phyloP scores from a whole-genome alignment of 2,113 vertebrate genomes.

The Marmota flaviventris region DNA sequence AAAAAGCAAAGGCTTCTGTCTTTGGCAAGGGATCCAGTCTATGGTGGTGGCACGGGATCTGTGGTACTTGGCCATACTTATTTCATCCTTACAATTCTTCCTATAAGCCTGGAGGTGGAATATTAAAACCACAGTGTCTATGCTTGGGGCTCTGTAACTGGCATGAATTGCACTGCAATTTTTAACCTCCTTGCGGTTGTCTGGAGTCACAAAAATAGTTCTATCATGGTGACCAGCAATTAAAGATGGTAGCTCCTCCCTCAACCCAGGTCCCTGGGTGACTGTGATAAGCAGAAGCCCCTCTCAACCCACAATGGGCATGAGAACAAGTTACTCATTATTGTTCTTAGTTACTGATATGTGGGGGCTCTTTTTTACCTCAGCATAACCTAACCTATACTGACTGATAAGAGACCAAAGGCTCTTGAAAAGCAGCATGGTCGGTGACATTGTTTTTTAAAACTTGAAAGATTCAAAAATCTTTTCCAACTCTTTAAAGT shows the following conservation, averaged over 20 bases:
- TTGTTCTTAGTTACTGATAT: neutral
- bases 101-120: neutral
- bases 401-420: neutral
- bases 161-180: neutral
- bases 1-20: slow-evolving; percentile 25
- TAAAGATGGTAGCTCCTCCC: neutral
- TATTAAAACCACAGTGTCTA: neutral
- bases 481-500: neutral
- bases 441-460: neutral
- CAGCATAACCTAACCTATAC: neutral
- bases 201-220: neutral
- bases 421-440: neutral
- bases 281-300: neutral
- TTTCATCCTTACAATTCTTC: neutral
- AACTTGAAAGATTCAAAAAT: neutral
- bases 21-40: neutral
- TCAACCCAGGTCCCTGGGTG: neutral
- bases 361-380: neutral
- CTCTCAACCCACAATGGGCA: neutral
- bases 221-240: neutral
- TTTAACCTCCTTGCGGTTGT: neutral
- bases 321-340: neutral
- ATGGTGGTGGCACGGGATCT: neutral
- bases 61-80: neutral
- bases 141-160: neutral